These are phyloP conservation scores for Mola mola DNA, from an alignment of 2,113 vertebrate species.

Conservation along the genomic window DNA sequence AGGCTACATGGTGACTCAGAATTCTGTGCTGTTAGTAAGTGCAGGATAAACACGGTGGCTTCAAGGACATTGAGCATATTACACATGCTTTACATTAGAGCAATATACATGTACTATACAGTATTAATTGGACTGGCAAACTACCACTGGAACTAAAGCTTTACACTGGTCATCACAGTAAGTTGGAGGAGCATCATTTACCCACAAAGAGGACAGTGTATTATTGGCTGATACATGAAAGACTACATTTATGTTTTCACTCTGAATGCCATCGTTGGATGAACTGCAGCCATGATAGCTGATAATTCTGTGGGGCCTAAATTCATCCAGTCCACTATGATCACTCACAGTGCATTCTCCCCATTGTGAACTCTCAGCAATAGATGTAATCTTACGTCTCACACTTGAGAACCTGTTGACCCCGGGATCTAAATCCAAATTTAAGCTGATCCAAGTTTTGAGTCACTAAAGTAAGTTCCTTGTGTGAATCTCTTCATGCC, in stretches of 20 bases:
- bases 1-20: slow-evolving; percentile 35
- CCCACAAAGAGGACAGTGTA: slow-evolving; percentile 38
- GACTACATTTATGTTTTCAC: slow-evolving; percentile 22
- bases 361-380: slow-evolving; percentile 14
- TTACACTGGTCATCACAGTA: slow-evolving; percentile 48
- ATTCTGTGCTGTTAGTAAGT: slow-evolving; percentile 52
- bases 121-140: slow-evolving; percentile 53
- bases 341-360: slow-evolving; percentile 1
- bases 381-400: slow-evolving; percentile 38
- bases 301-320: too few relatives aligned
- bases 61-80: slow-evolving; percentile 50
- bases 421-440: not conserved
- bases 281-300: slow-evolving; percentile 15
- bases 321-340: slow-evolving; percentile 27
- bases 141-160: slow-evolving; percentile 53
- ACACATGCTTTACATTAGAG: slow-evolving; percentile 60
- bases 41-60: slow-evolving; percentile 43
- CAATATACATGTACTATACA: slow-evolving; percentile 56
- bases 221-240: slow-evolving; percentile 30
- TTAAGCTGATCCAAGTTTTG: slow-evolving; percentile 5
- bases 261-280: slow-evolving; percentile 12
- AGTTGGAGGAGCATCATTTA: slow-evolving; percentile 51
- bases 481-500: slow-evolving; percentile 32
- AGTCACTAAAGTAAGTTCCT: slow-evolving; percentile 31
- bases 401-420: slow-evolving; percentile 24